A percentile compares a stretch with the other conserved stretches of the same genome.
phyloP scores from a whole-genome alignment of 2,113 vertebrate genomes.

The Danionella cerebrum region DNA sequence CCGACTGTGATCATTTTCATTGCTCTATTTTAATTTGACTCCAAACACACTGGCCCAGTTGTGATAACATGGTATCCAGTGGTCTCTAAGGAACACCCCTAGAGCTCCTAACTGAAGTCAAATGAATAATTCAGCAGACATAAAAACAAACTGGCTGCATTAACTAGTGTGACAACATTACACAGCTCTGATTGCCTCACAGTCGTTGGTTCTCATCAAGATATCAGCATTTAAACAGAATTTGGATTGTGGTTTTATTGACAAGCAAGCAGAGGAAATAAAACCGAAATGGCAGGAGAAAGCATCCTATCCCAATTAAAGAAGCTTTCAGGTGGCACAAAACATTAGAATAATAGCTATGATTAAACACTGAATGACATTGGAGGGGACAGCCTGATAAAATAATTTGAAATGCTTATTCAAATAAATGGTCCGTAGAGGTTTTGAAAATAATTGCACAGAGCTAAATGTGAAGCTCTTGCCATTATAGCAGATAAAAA shows the following conservation, averaged over 20 bases:
- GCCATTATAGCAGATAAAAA: conserved; percentile 37
- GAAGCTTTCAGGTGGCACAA: conserved; percentile 31
- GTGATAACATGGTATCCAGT: background rate
- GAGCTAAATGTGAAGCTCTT: conserved; percentile 19
- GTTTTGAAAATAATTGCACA: conserved; percentile 35
- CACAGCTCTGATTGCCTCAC: background rate
- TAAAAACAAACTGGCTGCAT: conserved; percentile 16
- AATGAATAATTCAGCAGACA: background rate
- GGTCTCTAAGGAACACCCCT: background rate
- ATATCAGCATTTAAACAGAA: conserved; percentile 10
- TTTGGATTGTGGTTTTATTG: conserved; percentile 7
- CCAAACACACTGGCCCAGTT: background rate
- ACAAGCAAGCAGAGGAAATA: background rate
- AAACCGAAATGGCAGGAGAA: conserved; percentile 17
- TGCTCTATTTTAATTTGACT: background rate
- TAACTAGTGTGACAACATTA: background rate
- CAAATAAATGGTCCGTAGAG: conserved; percentile 31
- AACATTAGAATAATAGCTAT: conserved; percentile 32
- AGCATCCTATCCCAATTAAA: conserved; percentile 31
- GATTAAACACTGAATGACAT: background rate
- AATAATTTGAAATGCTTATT: conserved; percentile 13
- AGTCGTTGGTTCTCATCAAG: conserved; percentile 4
- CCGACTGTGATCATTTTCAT: background rate
- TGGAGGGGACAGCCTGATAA: background rate
- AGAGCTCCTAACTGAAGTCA: background rate